These are phyloP conservation scores for Parazoanthus atlanticus DNA, from an alignment of 92 coral and sea anemone species.

Conservation along the genomic window DNA sequence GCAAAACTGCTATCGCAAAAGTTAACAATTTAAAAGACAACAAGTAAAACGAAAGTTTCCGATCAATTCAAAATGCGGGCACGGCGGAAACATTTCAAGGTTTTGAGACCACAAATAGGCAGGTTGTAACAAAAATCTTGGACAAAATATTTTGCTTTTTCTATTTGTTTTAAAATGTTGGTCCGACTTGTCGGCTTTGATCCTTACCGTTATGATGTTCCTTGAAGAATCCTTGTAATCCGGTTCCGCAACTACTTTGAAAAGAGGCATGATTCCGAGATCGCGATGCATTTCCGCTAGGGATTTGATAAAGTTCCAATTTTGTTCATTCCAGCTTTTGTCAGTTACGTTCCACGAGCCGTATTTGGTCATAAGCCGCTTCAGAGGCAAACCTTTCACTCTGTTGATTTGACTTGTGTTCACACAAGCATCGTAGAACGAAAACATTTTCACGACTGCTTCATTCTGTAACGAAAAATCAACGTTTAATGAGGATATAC, in stretches of 20 bases:
- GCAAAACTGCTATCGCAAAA: too few species aligned
- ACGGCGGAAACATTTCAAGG: too few species aligned
- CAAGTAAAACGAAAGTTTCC: too few species aligned
- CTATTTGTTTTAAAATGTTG: neutral
- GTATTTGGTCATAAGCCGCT: slow-evolving; percentile 53
- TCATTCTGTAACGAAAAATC: slow-evolving; percentile 49
- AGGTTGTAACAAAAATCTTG: neutral
- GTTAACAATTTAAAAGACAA: too few species aligned
- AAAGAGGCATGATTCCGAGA: slow-evolving; percentile 64
- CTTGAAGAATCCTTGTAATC: slow-evolving; percentile 68
- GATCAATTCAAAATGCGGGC: too few species aligned
- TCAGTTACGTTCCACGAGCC: slow-evolving; percentile 94
- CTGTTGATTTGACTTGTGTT: slow-evolving; percentile 58
- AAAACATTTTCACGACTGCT: slow-evolving; percentile 69
- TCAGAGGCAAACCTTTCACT: slow-evolving; percentile 64
- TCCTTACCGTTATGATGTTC: slow-evolving; percentile 71
- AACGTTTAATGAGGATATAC: neutral
- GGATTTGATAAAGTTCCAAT: slow-evolving; percentile 64
- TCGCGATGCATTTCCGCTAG: slow-evolving; percentile 67
- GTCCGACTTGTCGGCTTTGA: neutral
- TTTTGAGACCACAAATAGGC: neutral
- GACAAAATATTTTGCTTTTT: neutral
- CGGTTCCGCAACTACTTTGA: slow-evolving; percentile 56
- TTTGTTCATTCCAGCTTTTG: slow-evolving; percentile 50
- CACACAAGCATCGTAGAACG: slow-evolving; percentile 79